phyloP scores from a whole-genome alignment of 2,888 invertebrate species.

The Maniola hyperantus region DNA sequence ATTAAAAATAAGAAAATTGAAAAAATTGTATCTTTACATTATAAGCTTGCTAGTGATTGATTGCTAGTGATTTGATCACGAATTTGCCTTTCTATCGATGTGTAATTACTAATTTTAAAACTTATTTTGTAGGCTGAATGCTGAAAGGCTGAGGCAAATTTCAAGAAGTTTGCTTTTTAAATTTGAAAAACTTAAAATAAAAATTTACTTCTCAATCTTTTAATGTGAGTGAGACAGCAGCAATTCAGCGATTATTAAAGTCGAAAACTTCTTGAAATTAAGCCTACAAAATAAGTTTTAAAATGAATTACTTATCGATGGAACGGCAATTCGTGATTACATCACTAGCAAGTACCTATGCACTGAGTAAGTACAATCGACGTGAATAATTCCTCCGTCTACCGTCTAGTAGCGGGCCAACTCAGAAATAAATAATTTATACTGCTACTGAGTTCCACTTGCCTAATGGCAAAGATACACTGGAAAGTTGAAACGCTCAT shows the following conservation, averaged over 20 bases:
- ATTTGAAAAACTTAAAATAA: no score
- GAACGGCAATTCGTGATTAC: neutral
- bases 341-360: slow-evolving; percentile 19
- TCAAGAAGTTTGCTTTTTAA: no score
- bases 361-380: slow-evolving; percentile 44
- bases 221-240: neutral
- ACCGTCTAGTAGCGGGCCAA: slow-evolving; percentile 44
- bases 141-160: no score
- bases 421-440: slow-evolving; percentile 59
- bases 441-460: slow-evolving; percentile 42
- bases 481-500: slow-evolving; percentile 24
- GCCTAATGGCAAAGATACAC: slow-evolving; percentile 26
- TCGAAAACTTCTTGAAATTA: neutral
- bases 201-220: neutral
- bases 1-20: no score
- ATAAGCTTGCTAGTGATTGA: no score
- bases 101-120: no score
- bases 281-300: neutral
- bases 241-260: neutral
- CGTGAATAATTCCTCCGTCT: slow-evolving; percentile 60
- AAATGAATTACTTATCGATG: no score
- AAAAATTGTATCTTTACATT: no score
- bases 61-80: no score
- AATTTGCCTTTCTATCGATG: no score
- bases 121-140: no score